Evolutionary conservation across 2,797 vertebrate species (phyloP).

Genomic region (Halcyon leucocephala): DNA sequence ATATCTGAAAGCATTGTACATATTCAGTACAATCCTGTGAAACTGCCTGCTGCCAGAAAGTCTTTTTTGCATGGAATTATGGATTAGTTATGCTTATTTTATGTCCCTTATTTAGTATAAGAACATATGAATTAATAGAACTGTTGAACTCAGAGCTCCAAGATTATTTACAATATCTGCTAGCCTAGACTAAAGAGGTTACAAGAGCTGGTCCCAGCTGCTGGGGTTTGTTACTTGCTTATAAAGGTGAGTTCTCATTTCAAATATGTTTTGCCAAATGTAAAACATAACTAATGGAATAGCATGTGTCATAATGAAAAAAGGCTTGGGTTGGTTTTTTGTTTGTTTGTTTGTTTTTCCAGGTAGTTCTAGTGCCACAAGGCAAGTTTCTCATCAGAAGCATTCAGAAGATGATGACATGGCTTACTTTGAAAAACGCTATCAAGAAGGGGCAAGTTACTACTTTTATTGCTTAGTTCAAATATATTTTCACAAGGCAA

Average conservation of each 20-base stretch:
- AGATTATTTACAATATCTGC: background rate
- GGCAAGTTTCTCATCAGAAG: constrained; percentile 59
- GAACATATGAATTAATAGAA: background rate
- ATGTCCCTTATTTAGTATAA: background rate
- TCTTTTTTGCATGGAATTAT: background rate
- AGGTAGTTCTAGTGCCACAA: constrained; percentile 55
- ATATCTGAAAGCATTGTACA: background rate
- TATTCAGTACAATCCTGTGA: background rate
- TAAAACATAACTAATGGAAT: background rate
- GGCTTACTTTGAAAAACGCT: constrained; percentile 81
- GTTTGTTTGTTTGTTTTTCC: background rate
- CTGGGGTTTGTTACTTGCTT: background rate
- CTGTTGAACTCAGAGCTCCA: background rate
- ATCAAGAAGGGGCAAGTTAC: constrained; percentile 78
- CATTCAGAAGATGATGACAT: constrained; percentile 79
- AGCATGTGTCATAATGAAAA: background rate
- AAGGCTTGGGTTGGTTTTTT: background rate
- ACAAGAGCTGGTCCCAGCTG: background rate
- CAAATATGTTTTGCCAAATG: background rate
- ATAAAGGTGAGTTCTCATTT: background rate
- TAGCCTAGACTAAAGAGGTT: background rate
- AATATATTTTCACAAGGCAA: background rate
- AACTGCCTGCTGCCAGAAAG: background rate
- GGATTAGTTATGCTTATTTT: background rate
- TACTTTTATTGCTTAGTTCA: constrained; percentile 20